Conservation (phyloP, 2,113 vertebrate species). For the Silurus asotus region DNA sequence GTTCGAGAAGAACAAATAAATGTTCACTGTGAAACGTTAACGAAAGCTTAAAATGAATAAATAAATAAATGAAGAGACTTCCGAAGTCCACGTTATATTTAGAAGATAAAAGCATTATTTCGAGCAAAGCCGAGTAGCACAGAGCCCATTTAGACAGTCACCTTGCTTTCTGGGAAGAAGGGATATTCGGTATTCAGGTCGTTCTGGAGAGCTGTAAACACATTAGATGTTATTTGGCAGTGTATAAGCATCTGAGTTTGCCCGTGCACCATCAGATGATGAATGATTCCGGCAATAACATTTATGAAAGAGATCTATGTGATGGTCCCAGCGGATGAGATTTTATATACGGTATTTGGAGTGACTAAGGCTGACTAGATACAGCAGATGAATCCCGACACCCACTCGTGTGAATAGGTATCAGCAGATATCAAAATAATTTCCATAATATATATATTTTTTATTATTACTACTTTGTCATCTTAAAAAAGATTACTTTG, state of each 20-base stretch:
- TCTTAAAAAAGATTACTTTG: neutral
- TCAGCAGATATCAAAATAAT: neutral
- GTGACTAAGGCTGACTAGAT: slow-evolving; percentile 16
- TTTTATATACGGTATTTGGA: slow-evolving; percentile 17
- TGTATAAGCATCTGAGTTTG: slow-evolving; percentile 6
- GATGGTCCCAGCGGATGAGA: neutral
- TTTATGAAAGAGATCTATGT: slow-evolving; percentile 33
- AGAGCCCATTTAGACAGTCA: slow-evolving; percentile 56
- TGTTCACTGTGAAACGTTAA: neutral
- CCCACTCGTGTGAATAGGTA: neutral
- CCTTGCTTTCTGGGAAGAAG: slow-evolving; percentile 55
- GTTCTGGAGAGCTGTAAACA: slow-evolving; percentile 48
- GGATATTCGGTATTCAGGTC: slow-evolving; percentile 58
- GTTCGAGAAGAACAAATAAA: neutral
- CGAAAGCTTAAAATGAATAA: neutral
- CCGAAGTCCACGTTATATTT: neutral
- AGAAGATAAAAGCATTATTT: neutral
- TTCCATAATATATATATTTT: neutral
- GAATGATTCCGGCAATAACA: slow-evolving; percentile 43
- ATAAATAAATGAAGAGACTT: neutral
- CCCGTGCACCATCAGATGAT: slow-evolving; percentile 13
- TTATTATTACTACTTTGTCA: neutral
- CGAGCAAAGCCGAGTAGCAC: slow-evolving; percentile 50
- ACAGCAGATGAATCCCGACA: neutral
- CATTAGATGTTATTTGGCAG: slow-evolving; percentile 32